These are phyloP conservation scores for Neogale vison DNA, from an alignment of 2,113 vertebrate genomes.

Conservation along the genomic window DNA sequence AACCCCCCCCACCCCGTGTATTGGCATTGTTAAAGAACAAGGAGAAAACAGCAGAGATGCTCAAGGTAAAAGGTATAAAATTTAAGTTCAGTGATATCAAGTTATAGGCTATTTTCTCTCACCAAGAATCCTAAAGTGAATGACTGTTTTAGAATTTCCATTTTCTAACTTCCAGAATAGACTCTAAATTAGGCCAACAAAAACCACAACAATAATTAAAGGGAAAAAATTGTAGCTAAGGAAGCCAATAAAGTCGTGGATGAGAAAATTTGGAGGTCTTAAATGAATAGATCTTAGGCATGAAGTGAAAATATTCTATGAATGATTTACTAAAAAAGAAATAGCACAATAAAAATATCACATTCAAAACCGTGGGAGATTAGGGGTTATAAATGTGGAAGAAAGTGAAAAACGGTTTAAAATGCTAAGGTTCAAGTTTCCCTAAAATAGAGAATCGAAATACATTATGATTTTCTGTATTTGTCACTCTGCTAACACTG, in stretches of 20 bases:
- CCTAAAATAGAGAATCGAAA: constrained; percentile 9
- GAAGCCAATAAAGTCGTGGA: not conserved
- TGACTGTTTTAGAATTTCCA: constrained; percentile 5
- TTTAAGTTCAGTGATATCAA: constrained; percentile 18
- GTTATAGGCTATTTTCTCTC: not conserved
- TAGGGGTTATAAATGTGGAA: constrained; percentile 31
- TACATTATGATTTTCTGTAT: not conserved
- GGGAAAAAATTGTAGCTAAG: constrained; percentile 25
- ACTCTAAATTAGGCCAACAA: constrained; percentile 12
- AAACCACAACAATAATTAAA: not conserved
- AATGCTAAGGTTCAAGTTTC: constrained; percentile 48
- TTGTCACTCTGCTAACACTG: constrained; percentile 33
- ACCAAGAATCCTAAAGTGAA: constrained; percentile 10
- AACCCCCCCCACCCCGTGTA: not conserved
- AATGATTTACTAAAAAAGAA: constrained; percentile 47
- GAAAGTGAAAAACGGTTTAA: constrained; percentile 32
- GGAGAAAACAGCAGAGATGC: constrained; percentile 40
- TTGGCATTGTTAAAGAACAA: constrained; percentile 37
- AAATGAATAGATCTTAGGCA: not conserved
- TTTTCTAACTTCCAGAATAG: constrained; percentile 27
- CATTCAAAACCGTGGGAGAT: constrained; percentile 23
- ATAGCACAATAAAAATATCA: constrained; percentile 24
- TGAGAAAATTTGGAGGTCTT: constrained; percentile 7
- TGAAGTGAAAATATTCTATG: constrained; percentile 2
- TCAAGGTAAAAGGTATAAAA: not conserved